Base-by-base conservation (phyloP, 2,113 vertebrate species). In the Oceanites oceanicus region DNA sequence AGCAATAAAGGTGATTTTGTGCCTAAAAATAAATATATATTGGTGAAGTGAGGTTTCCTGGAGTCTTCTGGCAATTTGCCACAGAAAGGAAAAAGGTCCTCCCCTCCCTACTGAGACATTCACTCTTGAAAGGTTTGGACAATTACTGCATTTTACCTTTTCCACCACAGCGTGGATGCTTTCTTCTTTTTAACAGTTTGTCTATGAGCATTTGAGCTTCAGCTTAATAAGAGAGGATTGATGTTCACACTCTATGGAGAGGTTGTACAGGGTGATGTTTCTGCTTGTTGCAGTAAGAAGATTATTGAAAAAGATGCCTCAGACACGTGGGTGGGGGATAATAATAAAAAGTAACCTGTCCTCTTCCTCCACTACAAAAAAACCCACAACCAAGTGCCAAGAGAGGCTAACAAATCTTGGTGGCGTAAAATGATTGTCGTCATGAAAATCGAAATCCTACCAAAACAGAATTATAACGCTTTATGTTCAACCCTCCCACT, bases 141-240 rank as follows among this genome's bases (percentile, higher is more conserved):
- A 97, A 96, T 97, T 97, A 96, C 88, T 73, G 55, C 84, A 65
- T 95, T 96, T 92, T 96, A 92, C 93, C 72, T 91, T 96, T 96
- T 49, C 47, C 50, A 77, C 96, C 72, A 47, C 92, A 88, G 78
- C 6, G 2, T 94, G 86, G 86, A 94, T 93, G 92, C 90, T 96
- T 96, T 96, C 83, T 88, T 94, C 86, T 92, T 96, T 82, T 82
- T 86, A 97, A 88, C 90, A 79, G 65, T 90, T 88, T 93, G 84
- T 93, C 92, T 91, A 94, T 71, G 93, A 97, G 86, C 70, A 80
- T 96, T 97, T 97, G 92, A 95, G 86, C 88, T 95, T 79, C 92
- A 95, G 81, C 73, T 95, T 97, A 97, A 90, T 96, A 95, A 76
- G 84, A 96, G 50, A 92, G 75, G 90, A 96, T 76, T 95, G 95